Percentiles rank a stretch among this genome's conserved stretches.
These are phyloP conservation scores for Ditula angustiorana DNA, from an alignment of 2,888 invertebrate genomes.

Conservation along the genomic window DNA sequence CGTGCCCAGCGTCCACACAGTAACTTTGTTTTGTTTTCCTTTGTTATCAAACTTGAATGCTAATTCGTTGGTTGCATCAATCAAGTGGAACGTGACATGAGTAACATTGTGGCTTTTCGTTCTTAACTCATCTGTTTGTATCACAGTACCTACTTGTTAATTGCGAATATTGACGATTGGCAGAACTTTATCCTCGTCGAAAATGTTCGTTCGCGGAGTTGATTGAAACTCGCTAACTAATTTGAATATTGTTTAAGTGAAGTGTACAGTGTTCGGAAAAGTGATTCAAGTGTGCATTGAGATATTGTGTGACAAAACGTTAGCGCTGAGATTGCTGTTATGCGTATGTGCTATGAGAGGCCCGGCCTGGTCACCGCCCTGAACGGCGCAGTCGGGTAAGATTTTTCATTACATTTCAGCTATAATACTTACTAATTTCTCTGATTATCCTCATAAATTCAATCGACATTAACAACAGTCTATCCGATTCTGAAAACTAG, in stretches of 20 bases:
- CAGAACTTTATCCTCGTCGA: conserved; percentile 54
- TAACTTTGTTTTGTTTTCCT: conserved; percentile 39
- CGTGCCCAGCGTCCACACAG: conserved; percentile 12
- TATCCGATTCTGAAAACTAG: background rate
- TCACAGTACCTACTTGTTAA: conserved; percentile 49
- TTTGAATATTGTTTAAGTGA: conserved; percentile 45
- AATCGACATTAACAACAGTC: background rate
- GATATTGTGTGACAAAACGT: conserved; percentile 33
- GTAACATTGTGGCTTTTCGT: conserved; percentile 28
- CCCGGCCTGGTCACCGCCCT: conserved; percentile 78
- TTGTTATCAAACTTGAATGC: conserved; percentile 37
- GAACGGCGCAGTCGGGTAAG: conserved; percentile 80
- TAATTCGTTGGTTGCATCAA: conserved; percentile 49
- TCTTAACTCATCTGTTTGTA: conserved; percentile 49
- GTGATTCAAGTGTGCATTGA: conserved; percentile 44
- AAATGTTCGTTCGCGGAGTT: conserved; percentile 80
- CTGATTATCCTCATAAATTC: background rate
- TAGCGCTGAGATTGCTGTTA: conserved; percentile 65
- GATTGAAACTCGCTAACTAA: conserved; percentile 58
- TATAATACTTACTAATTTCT: too few species aligned
- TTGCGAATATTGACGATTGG: conserved; percentile 50
- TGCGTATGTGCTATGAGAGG: conserved; percentile 84
- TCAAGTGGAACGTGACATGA: conserved; percentile 57
- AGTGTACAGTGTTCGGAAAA: conserved; percentile 43
- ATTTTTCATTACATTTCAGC: background rate